phyloP scores from a whole-genome alignment of 2,888 invertebrate genomes.

The Notocelia uddmanniana region DNA sequence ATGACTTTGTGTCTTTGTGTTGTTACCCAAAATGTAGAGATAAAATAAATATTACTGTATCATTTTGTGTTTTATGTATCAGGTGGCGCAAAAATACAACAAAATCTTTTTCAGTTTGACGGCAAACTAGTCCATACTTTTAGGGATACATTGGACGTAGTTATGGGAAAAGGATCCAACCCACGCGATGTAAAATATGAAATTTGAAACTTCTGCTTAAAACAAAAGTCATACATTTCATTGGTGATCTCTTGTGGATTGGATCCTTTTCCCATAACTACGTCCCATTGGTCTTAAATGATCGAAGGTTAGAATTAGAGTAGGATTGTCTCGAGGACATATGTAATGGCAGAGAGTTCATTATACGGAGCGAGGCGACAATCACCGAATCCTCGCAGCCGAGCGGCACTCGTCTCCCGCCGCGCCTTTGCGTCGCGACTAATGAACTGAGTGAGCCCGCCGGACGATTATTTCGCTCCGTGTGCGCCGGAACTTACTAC shows the following conservation, averaged over 20 bases:
- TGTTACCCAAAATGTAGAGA: background rate
- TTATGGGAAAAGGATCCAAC: no score
- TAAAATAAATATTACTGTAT: background rate
- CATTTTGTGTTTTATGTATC: background rate
- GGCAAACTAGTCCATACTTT: no score
- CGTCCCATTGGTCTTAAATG: conserved; percentile 1
- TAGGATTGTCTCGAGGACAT: conserved; percentile 49
- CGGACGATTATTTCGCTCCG: conserved; percentile 65
- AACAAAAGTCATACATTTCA: no score
- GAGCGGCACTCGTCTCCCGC: conserved; percentile 49
- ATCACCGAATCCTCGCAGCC: conserved; percentile 51
- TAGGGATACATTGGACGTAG: no score
- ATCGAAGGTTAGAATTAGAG: background rate
- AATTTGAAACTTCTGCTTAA: no score
- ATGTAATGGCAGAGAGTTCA: conserved; percentile 55
- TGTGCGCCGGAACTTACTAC: conserved; percentile 65
- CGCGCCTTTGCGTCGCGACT: conserved; percentile 54
- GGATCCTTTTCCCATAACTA: no score
- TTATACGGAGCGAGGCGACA: conserved; percentile 57
- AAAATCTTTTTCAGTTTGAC: background rate
- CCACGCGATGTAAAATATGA: no score
- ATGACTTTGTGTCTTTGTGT: background rate
- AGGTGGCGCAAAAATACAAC: no score
- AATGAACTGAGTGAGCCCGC: conserved; percentile 61
- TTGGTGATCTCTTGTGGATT: no score